Base-by-base conservation (phyloP, 1,140 invertebrate species). In the Myzus persicae region DNA sequence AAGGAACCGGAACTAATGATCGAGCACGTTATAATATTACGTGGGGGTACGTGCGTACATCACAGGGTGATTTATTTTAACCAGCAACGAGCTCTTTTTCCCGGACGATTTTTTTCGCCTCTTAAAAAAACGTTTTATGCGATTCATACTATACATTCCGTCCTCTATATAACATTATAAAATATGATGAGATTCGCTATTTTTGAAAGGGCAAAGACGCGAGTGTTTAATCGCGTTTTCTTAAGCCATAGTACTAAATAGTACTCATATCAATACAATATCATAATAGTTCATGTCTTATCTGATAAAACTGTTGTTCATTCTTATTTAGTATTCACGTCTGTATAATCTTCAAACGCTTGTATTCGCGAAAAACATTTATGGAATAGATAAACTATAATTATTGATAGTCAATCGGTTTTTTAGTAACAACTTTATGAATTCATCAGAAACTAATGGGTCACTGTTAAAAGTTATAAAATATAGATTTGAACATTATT, bases 1-100 rank as follows among this genome's bases (percentile, higher is more conserved):
- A 46, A 91, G 31, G 54, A 6, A 59, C 59, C 59, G 90, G 59
- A 59, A 91, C 90, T 91, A 91, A 91, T 76, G 59, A 91, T 91
- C 40, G 40, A 91, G 31, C 40, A n/a, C 51, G 90, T 44, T 67
- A n/a, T 31, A 76, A n/a, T 31, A 76, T 18, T 18, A n/a, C 59
- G 14, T 18, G 5, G 59, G 36, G 59, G 14, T n/a, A 59, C 54
- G 54, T 59, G 54, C 31, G 26, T 59, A 76, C n/a, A 76, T 76
- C 59, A n/a, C 31, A 76, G 59, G 11, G 31, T 76, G 59, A 36
- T 76, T 76, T 76, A 76, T 76, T 76, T 76, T 76, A 76, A n/a
- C 14, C 31, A n/a, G 59, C 14, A n/a, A 76, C 14, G 14, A 76
- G 31, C 31, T 76, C 31, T 76, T 76, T 36, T 76, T 76, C 59